Percentiles rank a stretch among this genome's conserved stretches.
Conservation (phyloP, 2,113 vertebrate genomes). For the Castor canadensis region DNA sequence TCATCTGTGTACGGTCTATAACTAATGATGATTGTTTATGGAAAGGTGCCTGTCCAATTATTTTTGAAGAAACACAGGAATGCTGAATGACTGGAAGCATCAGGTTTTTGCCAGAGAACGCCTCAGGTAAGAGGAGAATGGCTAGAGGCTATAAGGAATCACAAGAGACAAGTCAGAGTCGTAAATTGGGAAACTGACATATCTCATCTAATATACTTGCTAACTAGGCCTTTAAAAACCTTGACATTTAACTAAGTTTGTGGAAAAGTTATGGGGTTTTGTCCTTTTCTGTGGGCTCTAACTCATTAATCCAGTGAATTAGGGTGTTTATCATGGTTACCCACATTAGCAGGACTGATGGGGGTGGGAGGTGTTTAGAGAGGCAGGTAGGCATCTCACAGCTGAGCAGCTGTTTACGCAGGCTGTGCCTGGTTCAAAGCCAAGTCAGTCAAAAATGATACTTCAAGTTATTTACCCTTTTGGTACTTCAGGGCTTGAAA, state of each 20-base stretch:
- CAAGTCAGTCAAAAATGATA: conserved; percentile 87
- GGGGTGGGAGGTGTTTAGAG: conserved; percentile 71
- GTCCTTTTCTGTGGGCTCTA: conserved; percentile 86
- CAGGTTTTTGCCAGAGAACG: conserved; percentile 97
- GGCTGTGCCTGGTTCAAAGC: conserved; percentile 84
- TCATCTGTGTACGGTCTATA: conserved; percentile 86
- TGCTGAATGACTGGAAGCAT: conserved; percentile 99
- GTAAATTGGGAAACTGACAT: conserved; percentile 99
- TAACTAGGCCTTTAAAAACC: conserved; percentile 99
- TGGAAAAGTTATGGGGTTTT: conserved; percentile 89
- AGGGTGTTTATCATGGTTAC: conserved; percentile 83
- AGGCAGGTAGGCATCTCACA: conserved; percentile 70
- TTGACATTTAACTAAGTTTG: conserved; percentile 94
- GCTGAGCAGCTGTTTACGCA: conserved; percentile 79
- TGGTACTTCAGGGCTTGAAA: conserved; percentile 82
- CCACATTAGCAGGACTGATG: conserved; percentile 68
- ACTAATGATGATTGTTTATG: conserved; percentile 94
- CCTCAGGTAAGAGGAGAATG: conserved; percentile 99
- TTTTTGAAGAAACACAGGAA: conserved; percentile 99
- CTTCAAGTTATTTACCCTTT: conserved; percentile 88
- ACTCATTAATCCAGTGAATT: conserved; percentile 85
- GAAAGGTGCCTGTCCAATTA: conserved; percentile 99
- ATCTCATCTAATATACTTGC: conserved; percentile 99
- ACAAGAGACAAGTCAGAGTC: conserved; percentile 94
- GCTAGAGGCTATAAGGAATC: conserved; percentile 98